Percentiles rank a stretch among this genome's conserved stretches.
These are phyloP conservation scores for Phymanthus crucifer DNA, from an alignment of 92 coral and sea anemone genomes.

Conservation along the genomic window DNA sequence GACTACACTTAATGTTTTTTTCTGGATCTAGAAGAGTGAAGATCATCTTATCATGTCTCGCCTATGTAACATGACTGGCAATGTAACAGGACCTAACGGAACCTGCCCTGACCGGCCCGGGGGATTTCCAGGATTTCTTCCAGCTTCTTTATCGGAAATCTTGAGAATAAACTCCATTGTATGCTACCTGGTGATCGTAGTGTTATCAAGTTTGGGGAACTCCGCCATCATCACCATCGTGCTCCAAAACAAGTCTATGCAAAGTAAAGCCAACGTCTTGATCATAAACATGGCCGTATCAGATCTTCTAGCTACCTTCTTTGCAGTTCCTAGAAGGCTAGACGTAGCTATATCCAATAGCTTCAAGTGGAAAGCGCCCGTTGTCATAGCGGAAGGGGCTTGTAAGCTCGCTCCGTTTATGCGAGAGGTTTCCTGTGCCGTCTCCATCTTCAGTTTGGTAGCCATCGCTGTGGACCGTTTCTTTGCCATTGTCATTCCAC, in stretches of 20 bases:
- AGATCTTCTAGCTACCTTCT: constrained; percentile 29
- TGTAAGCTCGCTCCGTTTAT: constrained; percentile 27
- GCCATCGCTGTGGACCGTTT: constrained; percentile 32
- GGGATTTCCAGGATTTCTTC: background rate
- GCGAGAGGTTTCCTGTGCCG: constrained; percentile 34
- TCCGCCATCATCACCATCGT: constrained; percentile 22
- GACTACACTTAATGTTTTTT: background rate
- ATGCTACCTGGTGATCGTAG: constrained; percentile 14
- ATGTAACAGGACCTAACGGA: background rate
- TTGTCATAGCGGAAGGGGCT: background rate
- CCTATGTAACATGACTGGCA: background rate
- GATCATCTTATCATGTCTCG: background rate
- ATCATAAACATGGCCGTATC: constrained; percentile 44
- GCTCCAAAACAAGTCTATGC: constrained; percentile 20
- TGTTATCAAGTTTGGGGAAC: constrained; percentile 26
- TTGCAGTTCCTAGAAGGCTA: constrained; percentile 30
- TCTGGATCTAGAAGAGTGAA: background rate
- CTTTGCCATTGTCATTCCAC: constrained; percentile 28
- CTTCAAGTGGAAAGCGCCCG: constrained; percentile 15
- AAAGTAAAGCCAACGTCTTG: constrained; percentile 26
- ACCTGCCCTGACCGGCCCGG: constrained; percentile 7
- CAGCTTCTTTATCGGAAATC: background rate
- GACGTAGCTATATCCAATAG: constrained; percentile 12
- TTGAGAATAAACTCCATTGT: constrained; percentile 21
- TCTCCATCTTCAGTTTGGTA: constrained; percentile 27